phyloP scores from a whole-genome alignment of 2,888 invertebrate species.

The Hybos culiciformis region DNA sequence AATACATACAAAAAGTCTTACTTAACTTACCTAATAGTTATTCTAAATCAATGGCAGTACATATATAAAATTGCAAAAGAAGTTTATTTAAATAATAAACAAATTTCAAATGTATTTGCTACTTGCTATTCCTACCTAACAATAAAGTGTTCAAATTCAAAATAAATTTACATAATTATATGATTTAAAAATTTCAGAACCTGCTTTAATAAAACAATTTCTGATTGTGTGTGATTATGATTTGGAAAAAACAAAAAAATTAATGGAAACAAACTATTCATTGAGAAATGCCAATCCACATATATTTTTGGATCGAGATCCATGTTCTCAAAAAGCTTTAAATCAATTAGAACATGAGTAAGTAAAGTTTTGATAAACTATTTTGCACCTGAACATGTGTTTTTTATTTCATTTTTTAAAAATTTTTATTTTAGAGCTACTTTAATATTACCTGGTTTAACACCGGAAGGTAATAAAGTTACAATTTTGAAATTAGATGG shows the following conservation, averaged over 20 bases:
- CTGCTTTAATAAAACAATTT: constrained; percentile 21
- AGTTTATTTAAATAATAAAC: too few relatives aligned
- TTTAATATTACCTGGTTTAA: background rate
- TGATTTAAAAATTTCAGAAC: constrained; percentile 20
- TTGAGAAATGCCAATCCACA: constrained; percentile 36
- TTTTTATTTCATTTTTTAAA: too few relatives aligned
- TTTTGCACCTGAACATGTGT: background rate
- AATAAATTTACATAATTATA: background rate
- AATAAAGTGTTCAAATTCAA: too few relatives aligned
- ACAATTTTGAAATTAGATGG: background rate
- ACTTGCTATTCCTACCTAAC: too few relatives aligned
- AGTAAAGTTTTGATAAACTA: background rate
- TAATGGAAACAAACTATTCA: constrained; percentile 24
- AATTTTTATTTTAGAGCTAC: background rate
- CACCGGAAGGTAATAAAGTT: background rate
- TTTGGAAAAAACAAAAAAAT: constrained; percentile 14
- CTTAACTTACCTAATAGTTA: too few relatives aligned
- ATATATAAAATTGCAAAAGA: too few relatives aligned
- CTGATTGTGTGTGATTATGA: constrained; percentile 8
- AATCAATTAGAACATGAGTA: background rate
- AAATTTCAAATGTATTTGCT: too few relatives aligned
- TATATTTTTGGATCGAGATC: constrained; percentile 37
- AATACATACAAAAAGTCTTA: too few relatives aligned
- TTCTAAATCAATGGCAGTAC: too few relatives aligned
- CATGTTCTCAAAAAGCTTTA: constrained; percentile 14